These are phyloP conservation scores for Hemibagrus guttatus DNA, from an alignment of 2,797 vertebrate species.

Conservation along the genomic window DNA sequence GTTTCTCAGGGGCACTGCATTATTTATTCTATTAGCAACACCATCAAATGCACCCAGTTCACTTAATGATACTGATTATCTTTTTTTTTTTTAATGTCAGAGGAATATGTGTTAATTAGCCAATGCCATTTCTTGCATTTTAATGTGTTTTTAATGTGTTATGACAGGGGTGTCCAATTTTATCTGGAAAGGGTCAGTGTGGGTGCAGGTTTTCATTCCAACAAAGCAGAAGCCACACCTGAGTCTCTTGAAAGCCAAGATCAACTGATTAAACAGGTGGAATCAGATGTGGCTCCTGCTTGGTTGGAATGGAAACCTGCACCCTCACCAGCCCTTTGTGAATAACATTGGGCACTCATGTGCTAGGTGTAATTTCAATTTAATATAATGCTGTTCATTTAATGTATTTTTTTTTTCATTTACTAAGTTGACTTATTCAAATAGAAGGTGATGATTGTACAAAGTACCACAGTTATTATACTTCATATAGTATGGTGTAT, in stretches of 20 bases:
- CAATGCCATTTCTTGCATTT: not conserved
- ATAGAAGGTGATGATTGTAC: not conserved
- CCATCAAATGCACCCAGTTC: not conserved
- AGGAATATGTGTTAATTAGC: slow-evolving; percentile 11
- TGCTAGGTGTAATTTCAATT: too few relatives aligned
- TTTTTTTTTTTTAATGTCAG: not conserved
- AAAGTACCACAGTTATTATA: not conserved
- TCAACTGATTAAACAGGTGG: too few relatives aligned
- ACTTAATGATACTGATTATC: not conserved
- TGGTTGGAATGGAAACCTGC: too few relatives aligned
- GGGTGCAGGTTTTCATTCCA: too few relatives aligned
- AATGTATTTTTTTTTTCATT: not conserved
- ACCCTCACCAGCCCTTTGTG: too few relatives aligned
- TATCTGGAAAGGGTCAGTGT: too few relatives aligned
- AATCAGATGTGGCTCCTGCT: too few relatives aligned
- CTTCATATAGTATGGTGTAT: not conserved
- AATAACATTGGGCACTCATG: too few relatives aligned
- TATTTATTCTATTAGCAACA: not conserved
- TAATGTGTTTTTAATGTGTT: not conserved
- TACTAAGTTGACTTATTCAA: not conserved
- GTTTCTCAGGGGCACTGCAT: not conserved
- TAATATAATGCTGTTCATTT: not conserved
- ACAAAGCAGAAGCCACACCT: too few relatives aligned
- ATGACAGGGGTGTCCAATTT: not conserved
- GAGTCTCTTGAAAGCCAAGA: too few relatives aligned